Evolutionary conservation across 2,888 invertebrate genomes (phyloP).

Genomic region (Notocelia uddmanniana): DNA sequence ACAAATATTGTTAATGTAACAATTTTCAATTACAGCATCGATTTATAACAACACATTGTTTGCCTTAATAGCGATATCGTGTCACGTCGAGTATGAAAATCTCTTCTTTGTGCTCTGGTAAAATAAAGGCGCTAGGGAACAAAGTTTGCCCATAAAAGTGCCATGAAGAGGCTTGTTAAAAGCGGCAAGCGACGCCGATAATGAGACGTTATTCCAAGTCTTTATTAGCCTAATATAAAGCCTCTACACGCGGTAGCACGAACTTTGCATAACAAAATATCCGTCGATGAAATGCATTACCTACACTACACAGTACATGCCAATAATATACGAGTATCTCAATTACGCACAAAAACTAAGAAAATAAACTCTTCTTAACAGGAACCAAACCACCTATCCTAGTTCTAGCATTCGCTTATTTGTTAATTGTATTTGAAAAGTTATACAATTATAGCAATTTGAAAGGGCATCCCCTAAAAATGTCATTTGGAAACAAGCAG

Average conservation of each 20-base stretch:
- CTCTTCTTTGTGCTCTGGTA: constrained; percentile 53
- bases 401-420: too few species aligned
- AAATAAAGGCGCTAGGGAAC: constrained; percentile 57
- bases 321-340: too few species aligned
- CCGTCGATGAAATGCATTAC: not conserved
- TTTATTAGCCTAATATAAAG: constrained; percentile 55
- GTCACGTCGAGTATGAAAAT: constrained; percentile 29
- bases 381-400: too few species aligned
- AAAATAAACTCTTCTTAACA: too few species aligned
- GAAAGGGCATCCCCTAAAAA: too few species aligned
- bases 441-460: too few species aligned
- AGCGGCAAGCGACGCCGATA: constrained; percentile 55
- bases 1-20: not conserved
- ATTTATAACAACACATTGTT: constrained; percentile 24
- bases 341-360: too few species aligned
- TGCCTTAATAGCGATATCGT: constrained; percentile 17
- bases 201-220: constrained; percentile 63
- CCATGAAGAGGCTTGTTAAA: constrained; percentile 56
- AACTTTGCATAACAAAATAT: constrained; percentile 9
- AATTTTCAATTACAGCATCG: not conserved
- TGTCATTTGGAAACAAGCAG: not conserved
- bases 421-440: too few species aligned
- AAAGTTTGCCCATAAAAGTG: constrained; percentile 61
- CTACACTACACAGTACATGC: too few species aligned
- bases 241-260: constrained; percentile 17